Evolutionary conservation across 2,888 invertebrate genomes (phyloP), one percentile per base, ranked within the genome.

Genomic region (Mellilla xanthometata): DNA sequence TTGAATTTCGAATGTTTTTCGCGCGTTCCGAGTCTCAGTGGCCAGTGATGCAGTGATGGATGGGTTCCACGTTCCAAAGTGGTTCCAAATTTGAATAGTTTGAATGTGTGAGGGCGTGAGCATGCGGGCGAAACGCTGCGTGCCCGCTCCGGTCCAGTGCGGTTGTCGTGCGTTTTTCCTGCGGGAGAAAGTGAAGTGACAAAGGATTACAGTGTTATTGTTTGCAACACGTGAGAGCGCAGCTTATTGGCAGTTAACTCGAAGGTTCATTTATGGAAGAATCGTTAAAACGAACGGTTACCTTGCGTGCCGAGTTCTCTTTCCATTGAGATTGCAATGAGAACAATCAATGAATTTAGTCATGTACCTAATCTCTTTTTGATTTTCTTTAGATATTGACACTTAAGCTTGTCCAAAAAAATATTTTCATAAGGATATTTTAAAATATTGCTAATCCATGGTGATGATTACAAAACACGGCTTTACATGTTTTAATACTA

Each of bases 171-270:
- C 43, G 45, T 54, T 59, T 55, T 68, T n/a, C n/a, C n/a, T n/a
- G n/a, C n/a, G n/a, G n/a, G n/a, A 64, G 69, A 75, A 72, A 76
- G 77, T 79, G 78, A 73, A 63, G 52, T 46, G 40, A 67, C 65
- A 67, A 67, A 72, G 81, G 80, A 81, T 80, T 73, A 72, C 81
- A 78, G 81, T 80, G 79, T 45, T 29, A 43, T 49, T 51, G 43
- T 47, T 45, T 41, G 47, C 41, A 48, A 29, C 47, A 48, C 47
- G 47, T 48, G 41, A 48, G 51, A 43, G 38, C 47, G 10, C n/a
- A 26, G 27, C 46, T 39, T 43, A 36, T 49, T 42, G 44, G 43
- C 48, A 31, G 45, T 43, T 40, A 49, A n/a, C n/a, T n/a, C n/a
- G n/a, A n/a, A 58, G 49, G 53, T 58, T 53, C 48, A 39, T 58